Evolutionary conservation across 1,140 invertebrate genomes (phyloP).

Genomic region (Caerostris extrusa): DNA sequence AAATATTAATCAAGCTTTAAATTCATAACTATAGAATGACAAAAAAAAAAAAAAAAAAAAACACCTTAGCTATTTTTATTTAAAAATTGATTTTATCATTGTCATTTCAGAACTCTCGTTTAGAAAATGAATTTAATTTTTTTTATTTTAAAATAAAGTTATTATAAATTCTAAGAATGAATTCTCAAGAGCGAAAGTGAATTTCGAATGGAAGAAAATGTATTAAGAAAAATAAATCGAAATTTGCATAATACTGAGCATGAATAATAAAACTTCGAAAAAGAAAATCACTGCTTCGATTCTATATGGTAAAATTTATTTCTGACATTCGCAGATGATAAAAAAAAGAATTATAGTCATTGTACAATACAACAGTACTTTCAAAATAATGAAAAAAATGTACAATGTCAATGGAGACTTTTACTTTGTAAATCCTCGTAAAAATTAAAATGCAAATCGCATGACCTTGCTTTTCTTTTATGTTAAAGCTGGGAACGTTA

Average conservation of each 20-base stretch:
- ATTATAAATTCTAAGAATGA: background rate
- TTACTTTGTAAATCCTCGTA: constrained; percentile 7
- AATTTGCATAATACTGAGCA: constrained; percentile 42
- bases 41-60: background rate
- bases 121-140: background rate
- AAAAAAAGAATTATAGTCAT: background rate
- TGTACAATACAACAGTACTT: background rate
- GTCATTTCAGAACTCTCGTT: background rate
- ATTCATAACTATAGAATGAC: too few relatives aligned
- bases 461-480: constrained; percentile 30
- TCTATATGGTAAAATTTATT: constrained; percentile 22
- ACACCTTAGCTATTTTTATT: background rate
- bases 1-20: too few relatives aligned
- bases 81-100: background rate
- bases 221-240: constrained; percentile 51
- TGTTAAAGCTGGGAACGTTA: background rate
- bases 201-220: background rate
- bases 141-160: background rate
- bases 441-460: constrained; percentile 50
- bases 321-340: background rate
- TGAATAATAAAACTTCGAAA: background rate
- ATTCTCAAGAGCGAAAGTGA: constrained; percentile 15
- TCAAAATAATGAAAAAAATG: background rate
- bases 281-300: background rate
- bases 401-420: background rate